Base-by-base conservation (phyloP, 2,797 vertebrate genomes). In the Acipenser ruthenus region DNA sequence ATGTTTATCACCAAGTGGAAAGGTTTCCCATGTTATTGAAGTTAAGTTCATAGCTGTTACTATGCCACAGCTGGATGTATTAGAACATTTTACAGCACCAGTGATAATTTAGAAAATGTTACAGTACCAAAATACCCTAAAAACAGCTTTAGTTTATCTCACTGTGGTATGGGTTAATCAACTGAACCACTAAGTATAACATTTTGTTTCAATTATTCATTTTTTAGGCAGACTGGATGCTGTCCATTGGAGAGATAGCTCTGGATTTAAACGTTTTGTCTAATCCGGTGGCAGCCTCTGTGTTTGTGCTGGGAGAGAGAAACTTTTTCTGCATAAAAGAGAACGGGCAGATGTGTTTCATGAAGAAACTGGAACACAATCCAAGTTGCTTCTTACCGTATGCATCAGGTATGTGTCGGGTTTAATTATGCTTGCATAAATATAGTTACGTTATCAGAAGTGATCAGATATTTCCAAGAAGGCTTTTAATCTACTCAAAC, bases 361-460 rank as follows among this genome's bases (percentile, higher is more conserved):
- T 98, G 95, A 99, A 98, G 87, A 99, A 99, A 68, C 87, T 99
- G 67, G 94, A 97, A 74, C 94, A 86, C 82, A 98, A 83, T 76
- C 94, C 96, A 8, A 95, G 95, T 83, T 96, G 94, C 81, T 97
- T 98, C 79, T 83, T 98, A 70, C 96, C 96, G 2, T 99, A 97
- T 48, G 77, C 88, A 72, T 93, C 94, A 90, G 94, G 96, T 99
- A 84, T 82, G 85, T 18, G 48, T 60, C 50, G 10, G 52, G 49
- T 63, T 61, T 3, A 4, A 52, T 3, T 10, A 5, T 23, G 9
- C 6, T 12, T 37, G 37, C 37, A 37, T 37, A 37, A 37, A 37
- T 37, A 37, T 37, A 37, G 37, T 37, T 37, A 37, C 37, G 5
- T 37, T 37, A 5, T 37, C 37, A 37, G 37, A 37, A 37, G 37